Percentiles rank a stretch among this genome's conserved stretches.
phyloP scores from a whole-genome alignment of 2,797 vertebrate genomes.

The Stomatorhinus walkeri region DNA sequence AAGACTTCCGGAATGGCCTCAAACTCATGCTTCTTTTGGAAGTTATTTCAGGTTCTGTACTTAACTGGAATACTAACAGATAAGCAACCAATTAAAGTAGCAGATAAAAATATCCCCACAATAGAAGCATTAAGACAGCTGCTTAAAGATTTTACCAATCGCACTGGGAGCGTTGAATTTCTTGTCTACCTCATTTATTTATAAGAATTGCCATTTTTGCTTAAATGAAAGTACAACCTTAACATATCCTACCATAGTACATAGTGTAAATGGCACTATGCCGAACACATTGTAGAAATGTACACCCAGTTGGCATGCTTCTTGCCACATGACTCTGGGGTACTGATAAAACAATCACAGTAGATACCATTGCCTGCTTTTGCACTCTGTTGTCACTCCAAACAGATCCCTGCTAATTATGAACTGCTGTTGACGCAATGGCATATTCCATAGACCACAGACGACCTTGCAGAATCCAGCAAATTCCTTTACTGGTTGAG shows the following conservation, averaged over 20 bases:
- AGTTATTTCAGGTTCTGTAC: constrained; percentile 84
- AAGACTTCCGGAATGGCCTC: constrained; percentile 94
- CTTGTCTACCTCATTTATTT: not conserved
- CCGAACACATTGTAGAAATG: not conserved
- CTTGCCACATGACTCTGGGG: not conserved
- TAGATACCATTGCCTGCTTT: not conserved
- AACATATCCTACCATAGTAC: not conserved
- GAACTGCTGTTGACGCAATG: not conserved
- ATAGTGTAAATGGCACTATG: not conserved
- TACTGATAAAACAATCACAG: constrained; percentile 5
- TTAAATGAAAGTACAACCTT: not conserved
- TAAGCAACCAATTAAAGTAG: not conserved
- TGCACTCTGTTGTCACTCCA: not conserved
- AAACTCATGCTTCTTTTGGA: constrained; percentile 97
- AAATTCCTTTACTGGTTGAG: not conserved
- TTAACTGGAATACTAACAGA: not conserved
- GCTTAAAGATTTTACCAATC: not conserved
- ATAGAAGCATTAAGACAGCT: not conserved
- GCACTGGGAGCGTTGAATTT: not conserved
- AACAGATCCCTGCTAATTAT: not conserved
- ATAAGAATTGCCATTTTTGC: not conserved
- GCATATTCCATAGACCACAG: not conserved
- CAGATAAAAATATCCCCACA: not conserved
- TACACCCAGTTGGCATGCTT: not conserved
- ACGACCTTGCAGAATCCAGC: not conserved